Conservation (phyloP, 2,888 invertebrate species). For the Meteorus cinctellus region DNA sequence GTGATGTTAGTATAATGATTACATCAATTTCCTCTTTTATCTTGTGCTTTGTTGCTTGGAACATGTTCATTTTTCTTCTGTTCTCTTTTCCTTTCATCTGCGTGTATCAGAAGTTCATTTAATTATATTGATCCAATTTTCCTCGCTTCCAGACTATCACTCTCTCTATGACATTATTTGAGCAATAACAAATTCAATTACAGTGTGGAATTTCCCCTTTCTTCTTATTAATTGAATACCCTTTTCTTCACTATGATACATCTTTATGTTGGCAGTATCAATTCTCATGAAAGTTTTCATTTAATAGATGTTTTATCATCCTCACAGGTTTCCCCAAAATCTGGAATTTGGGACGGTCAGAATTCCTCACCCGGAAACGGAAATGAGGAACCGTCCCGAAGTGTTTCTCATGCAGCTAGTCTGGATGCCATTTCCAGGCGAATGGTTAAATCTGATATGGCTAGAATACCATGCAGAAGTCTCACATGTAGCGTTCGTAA, state of each 20-base stretch:
- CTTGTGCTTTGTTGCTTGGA: background rate
- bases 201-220: background rate
- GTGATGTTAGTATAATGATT: conserved; percentile 64
- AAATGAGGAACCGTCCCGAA: conserved; percentile 68
- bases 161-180: background rate
- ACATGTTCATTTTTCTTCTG: conserved; percentile 1
- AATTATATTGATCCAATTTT: conserved; percentile 1
- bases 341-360: conserved; percentile 69
- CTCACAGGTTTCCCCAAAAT: conserved; percentile 70
- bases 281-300: background rate
- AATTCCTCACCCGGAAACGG: conserved; percentile 66
- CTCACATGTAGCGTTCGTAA: conserved; percentile 78
- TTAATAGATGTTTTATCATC: background rate
- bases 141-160: background rate
- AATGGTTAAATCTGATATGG: conserved; percentile 65
- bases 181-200: background rate
- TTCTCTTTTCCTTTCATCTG: background rate
- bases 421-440: conserved; percentile 77
- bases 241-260: background rate
- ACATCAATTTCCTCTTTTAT: background rate
- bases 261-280: background rate
- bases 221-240: background rate
- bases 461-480: conserved; percentile 73
- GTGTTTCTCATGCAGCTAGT: conserved; percentile 77
- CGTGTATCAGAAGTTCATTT: background rate